Conservation (phyloP, 35 echinoderm and acorn worm species). For the Ptychodera flava region DNA sequence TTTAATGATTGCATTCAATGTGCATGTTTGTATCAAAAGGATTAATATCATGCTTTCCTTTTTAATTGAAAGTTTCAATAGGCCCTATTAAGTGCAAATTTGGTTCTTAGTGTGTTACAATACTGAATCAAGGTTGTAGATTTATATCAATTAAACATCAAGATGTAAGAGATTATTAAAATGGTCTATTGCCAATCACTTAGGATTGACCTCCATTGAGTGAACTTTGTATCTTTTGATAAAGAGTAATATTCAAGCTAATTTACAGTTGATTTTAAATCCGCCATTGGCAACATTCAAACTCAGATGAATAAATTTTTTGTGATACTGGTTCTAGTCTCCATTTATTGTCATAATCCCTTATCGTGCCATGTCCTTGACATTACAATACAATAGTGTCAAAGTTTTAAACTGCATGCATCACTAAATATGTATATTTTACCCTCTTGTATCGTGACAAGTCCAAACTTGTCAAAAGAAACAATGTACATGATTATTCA, state of each 20-base stretch:
- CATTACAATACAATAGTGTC: neutral
- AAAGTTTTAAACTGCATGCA: neutral
- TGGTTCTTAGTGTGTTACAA: no score
- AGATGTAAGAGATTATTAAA: no score
- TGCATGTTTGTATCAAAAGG: neutral
- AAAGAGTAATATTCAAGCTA: neutral
- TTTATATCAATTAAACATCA: no score
- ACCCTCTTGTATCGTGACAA: no score
- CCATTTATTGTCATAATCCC: neutral
- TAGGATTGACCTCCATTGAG: no score
- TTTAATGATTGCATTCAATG: neutral
- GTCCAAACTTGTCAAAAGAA: no score
- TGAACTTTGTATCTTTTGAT: neutral
- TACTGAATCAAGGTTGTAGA: no score
- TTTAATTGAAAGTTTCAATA: neutral
- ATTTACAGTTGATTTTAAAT: neutral
- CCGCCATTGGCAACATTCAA: neutral
- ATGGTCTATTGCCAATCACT: no score
- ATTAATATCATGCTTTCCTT: neutral
- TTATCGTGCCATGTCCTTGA: neutral
- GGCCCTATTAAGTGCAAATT: neutral
- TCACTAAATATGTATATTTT: neutral
- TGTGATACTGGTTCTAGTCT: neutral
- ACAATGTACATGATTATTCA: no score
- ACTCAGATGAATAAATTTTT: neutral